A percentile compares a stretch with the other conserved stretches of the same genome.
Evolutionary conservation across 2,113 vertebrate genomes (phyloP).

Genomic region (Pao palembangensis): DNA sequence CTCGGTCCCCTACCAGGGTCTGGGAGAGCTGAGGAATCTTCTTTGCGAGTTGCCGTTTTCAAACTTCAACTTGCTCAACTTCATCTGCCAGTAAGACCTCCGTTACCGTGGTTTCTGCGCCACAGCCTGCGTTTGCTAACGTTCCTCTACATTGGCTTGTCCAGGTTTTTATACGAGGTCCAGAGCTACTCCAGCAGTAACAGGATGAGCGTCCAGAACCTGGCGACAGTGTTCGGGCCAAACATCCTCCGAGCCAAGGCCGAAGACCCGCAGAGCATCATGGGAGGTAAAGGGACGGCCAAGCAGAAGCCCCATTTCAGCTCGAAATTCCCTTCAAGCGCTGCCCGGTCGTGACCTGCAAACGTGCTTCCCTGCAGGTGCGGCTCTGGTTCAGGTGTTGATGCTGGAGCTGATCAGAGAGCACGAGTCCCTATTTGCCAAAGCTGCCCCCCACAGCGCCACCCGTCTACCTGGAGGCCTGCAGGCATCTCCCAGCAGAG

Average conservation of each 20-base stretch:
- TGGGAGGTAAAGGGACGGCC: slow-evolving; percentile 61
- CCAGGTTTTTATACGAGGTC: slow-evolving; percentile 77
- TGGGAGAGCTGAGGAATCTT: slow-evolving; percentile 67
- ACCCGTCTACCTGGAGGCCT: slow-evolving; percentile 18
- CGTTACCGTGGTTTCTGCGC: too few species aligned
- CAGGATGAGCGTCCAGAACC: slow-evolving; percentile 77
- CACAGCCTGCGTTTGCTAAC: too few species aligned
- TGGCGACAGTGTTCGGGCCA: slow-evolving; percentile 79
- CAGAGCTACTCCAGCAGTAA: slow-evolving; percentile 74
- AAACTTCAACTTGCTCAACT: slow-evolving; percentile 77
- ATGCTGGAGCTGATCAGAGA: slow-evolving; percentile 67
- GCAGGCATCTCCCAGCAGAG: slow-evolving; percentile 13
- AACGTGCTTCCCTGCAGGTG: slow-evolving; percentile 45
- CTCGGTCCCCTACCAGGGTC: slow-evolving; percentile 45
- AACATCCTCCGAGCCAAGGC: slow-evolving; percentile 80
- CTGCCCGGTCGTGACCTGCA: too few species aligned
- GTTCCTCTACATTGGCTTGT: not conserved
- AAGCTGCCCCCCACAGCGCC: slow-evolving; percentile 31
- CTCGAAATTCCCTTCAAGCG: too few species aligned
- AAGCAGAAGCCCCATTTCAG: not conserved
- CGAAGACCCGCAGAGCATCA: slow-evolving; percentile 76
- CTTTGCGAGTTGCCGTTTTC: slow-evolving; percentile 73
- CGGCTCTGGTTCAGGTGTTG: slow-evolving; percentile 58
- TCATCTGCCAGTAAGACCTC: slow-evolving; percentile 73
- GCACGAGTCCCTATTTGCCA: slow-evolving; percentile 67